These are phyloP conservation scores for Plusia festucae DNA, from an alignment of 2,888 invertebrate genomes.

Conservation along the genomic window DNA sequence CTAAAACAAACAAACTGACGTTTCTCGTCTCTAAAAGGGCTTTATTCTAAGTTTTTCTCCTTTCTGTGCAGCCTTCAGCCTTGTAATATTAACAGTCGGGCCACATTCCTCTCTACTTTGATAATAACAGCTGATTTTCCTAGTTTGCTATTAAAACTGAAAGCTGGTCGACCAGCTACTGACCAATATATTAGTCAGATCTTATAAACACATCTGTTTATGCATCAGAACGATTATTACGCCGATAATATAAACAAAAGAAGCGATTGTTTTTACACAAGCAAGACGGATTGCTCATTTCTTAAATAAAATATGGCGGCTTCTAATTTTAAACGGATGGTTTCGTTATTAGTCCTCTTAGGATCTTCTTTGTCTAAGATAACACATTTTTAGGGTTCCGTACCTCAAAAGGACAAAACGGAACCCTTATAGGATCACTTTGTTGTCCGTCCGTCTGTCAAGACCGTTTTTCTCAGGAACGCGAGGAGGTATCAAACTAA, in stretches of 20 bases:
- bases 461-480: too few relatives aligned
- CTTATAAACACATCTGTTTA: conserved; percentile 6
- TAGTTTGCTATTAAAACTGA: background rate
- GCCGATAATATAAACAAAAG: conserved; percentile 1
- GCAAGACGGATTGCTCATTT: conserved; percentile 3
- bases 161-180: background rate
- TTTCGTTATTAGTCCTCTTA: background rate
- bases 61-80: too few relatives aligned
- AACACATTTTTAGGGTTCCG: too few relatives aligned
- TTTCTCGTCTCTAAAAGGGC: too few relatives aligned
- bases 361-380: background rate
- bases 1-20: too few relatives aligned
- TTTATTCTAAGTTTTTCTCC: too few relatives aligned
- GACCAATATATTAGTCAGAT: background rate
- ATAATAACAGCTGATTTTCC: background rate
- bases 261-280: conserved; percentile 1
- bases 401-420: too few relatives aligned
- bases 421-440: too few relatives aligned
- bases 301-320: background rate
- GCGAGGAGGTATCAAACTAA: too few relatives aligned
- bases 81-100: too few relatives aligned
- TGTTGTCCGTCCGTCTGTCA: too few relatives aligned
- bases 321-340: background rate
- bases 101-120: too few relatives aligned
- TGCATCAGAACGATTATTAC: conserved; percentile 5